Evolutionary conservation across 53 echinoderm and acorn worm genomes (phyloP).

Genomic region (Henricia sp.): DNA sequence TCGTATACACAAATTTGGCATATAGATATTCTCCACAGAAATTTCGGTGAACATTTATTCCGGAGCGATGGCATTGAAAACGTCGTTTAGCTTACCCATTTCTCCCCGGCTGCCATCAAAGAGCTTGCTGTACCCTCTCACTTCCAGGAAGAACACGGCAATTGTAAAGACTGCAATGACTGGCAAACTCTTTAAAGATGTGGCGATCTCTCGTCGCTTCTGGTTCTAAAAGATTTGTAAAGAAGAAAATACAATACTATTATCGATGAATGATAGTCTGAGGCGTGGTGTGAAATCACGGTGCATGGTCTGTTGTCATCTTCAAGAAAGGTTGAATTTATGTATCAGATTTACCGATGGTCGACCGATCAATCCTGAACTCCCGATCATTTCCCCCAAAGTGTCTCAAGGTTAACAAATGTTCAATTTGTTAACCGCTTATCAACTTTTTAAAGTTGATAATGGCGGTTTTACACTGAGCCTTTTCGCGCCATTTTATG

Average conservation of each 20-base stretch:
- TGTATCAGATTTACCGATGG: no score
- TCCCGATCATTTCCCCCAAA: no score
- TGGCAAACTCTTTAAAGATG: slow-evolving; percentile 75
- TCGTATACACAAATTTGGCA: background rate
- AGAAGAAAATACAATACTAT: background rate
- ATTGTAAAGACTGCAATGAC: slow-evolving; percentile 74
- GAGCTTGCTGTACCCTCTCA: slow-evolving; percentile 85
- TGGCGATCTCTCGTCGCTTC: slow-evolving; percentile 74
- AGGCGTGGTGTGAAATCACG: no score
- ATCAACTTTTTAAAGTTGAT: no score
- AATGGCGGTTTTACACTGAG: no score
- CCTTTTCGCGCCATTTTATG: no score
- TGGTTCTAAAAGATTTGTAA: slow-evolving; percentile 73
- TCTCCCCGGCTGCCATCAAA: slow-evolving; percentile 55
- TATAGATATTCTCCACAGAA: background rate
- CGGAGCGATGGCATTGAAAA: background rate
- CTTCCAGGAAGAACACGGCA: slow-evolving; percentile 80
- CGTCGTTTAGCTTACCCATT: slow-evolving; percentile 20
- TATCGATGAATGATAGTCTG: no score
- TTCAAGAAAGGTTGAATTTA: no score
- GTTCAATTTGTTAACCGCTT: no score
- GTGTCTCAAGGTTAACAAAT: no score
- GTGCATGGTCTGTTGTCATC: no score
- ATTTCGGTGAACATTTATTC: background rate
- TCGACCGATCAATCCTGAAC: no score